Evolutionary conservation across 2,113 vertebrate species (phyloP), one percentile per base, ranked within the genome.

Genomic region (Mirza zaza): DNA sequence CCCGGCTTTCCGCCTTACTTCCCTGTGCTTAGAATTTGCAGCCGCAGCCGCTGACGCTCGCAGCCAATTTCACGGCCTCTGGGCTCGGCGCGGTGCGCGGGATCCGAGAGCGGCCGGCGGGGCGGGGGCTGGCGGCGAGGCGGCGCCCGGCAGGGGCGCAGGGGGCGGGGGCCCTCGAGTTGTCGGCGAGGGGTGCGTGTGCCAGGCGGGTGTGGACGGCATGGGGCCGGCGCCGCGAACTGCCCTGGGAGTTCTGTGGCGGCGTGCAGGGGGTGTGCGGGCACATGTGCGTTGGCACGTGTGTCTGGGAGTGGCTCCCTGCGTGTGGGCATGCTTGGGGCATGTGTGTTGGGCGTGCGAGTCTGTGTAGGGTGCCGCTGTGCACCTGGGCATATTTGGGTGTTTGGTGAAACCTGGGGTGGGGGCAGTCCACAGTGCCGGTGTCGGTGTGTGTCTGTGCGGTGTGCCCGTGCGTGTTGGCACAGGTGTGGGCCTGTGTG

Each of bases 61-160:
- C 91, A 63, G 94, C 93, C 95, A 82, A 93, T 97, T 95, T 97
- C 95, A 95, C 86, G 73, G 96, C 86, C 89, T 61, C 79, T 87
- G 91, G 93, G 96, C 89, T 81, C 73, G 0, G 68, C 42, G 57
- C 45, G 3, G 82, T 5, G 92, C 55, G 55, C 52, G 36, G 81
- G 80, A 13, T 92, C 48, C 20, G 27, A 61, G 45, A 73, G 80
- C 57, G 11, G 42, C 81, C 8, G 36, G 57, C 18, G 21, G 29
- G 82, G 79, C 36, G 11, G 36, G 71, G 39, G 15, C 57, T 21
- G 68, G 92, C 34, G 9, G 84, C 4, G 34, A 32, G 52, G 45
- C 29, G 12, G 67, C 9, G 8, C 2, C 0, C 27, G 55, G 81
- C 6, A 8, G 70, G 55, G 23, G 50, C 55, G 4, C 3, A 17